phyloP scores from a whole-genome alignment of 2,113 vertebrate genomes.

The Numida meleagris region DNA sequence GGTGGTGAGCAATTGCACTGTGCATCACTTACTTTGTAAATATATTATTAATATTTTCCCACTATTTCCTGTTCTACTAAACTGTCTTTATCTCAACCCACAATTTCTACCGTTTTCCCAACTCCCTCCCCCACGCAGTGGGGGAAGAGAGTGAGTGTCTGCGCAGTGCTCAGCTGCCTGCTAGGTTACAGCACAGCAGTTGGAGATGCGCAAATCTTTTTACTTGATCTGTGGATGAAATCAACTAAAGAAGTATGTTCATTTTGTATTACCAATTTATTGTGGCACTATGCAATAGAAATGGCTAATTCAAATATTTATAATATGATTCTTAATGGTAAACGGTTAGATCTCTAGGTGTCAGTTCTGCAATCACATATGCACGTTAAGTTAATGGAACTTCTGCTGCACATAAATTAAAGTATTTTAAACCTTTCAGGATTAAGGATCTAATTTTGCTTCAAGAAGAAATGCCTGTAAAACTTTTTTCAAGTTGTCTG shows the following conservation, averaged over 20 bases:
- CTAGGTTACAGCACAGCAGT: background rate
- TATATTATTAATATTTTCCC: background rate
- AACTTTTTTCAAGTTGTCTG: background rate
- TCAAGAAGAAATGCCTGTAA: background rate
- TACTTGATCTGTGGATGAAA: background rate
- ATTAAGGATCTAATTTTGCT: background rate
- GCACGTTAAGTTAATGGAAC: background rate
- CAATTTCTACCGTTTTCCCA: background rate
- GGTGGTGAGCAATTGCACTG: background rate
- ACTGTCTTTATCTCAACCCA: background rate
- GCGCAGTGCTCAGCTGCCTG: background rate
- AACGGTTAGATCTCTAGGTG: background rate
- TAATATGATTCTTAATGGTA: slow-evolving; percentile 31
- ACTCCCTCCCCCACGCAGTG: background rate
- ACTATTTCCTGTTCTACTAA: background rate
- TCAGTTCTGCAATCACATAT: background rate
- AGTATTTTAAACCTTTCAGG: background rate
- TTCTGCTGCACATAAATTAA: background rate
- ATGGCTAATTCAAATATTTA: background rate
- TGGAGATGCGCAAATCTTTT: background rate
- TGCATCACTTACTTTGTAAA: background rate
- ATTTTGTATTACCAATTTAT: background rate
- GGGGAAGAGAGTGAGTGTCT: background rate
- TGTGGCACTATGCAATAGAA: background rate
- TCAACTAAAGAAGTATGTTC: background rate